Percentiles rank a stretch among this genome's conserved stretches.
These are phyloP conservation scores for Nomada fucata DNA, from an alignment of 2,888 invertebrate species.

Conservation along the genomic window DNA sequence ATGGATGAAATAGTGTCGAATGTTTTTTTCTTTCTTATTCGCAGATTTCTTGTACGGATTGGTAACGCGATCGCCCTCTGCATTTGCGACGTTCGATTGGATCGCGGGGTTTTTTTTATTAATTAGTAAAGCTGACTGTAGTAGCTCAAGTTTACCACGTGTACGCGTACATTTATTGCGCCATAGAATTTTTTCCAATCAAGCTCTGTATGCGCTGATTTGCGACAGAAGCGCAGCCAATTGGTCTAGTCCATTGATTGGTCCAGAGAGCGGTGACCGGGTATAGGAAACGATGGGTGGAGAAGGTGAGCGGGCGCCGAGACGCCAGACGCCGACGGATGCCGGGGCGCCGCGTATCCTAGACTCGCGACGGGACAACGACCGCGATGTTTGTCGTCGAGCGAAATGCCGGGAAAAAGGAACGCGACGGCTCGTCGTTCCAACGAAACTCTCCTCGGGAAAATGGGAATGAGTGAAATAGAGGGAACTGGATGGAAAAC, in stretches of 20 bases:
- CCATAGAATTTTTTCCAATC: background rate
- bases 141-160: too few relatives aligned
- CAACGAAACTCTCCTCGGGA: slow-evolving; percentile 32
- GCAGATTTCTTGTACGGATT: too few relatives aligned
- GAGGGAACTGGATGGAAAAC: background rate
- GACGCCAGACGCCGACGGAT: slow-evolving; percentile 75
- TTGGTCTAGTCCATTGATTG: slow-evolving; percentile 59
- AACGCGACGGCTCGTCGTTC: slow-evolving; percentile 12
- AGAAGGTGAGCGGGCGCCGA: slow-evolving; percentile 64
- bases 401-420: slow-evolving; percentile 54
- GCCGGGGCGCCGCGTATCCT: slow-evolving; percentile 78
- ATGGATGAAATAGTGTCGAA: too few relatives aligned
- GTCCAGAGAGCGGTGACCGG: slow-evolving; percentile 32
- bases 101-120: too few relatives aligned
- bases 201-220: background rate
- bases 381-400: slow-evolving; percentile 72
- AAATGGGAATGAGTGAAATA: slow-evolving; percentile 18
- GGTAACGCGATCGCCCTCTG: too few relatives aligned
- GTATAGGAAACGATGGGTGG: background rate
- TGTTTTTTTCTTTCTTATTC: too few relatives aligned
- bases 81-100: too few relatives aligned
- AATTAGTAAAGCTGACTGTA: too few relatives aligned
- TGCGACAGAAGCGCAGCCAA: slow-evolving; percentile 41
- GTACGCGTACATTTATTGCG: too few relatives aligned
- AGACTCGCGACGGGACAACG: slow-evolving; percentile 78